These are phyloP conservation scores for Rhingia campestris DNA, from an alignment of 2,888 invertebrate genomes.

Conservation along the genomic window DNA sequence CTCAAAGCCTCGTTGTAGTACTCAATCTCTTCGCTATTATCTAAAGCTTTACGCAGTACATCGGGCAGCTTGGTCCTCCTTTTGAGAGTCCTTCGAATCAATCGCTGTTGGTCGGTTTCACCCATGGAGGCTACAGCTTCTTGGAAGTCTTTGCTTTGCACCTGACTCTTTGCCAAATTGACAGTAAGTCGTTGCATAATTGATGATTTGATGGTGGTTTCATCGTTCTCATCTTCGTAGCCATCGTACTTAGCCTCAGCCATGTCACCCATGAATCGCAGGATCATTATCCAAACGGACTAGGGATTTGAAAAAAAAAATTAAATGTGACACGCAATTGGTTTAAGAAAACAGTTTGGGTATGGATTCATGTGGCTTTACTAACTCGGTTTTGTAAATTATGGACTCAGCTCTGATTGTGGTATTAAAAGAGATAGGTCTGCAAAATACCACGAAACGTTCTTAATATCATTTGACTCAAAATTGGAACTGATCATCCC, in stretches of 20 bases:
- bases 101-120: conserved; percentile 85
- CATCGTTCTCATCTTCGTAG: conserved; percentile 79
- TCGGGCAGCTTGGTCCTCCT: conserved; percentile 93
- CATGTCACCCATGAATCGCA: conserved; percentile 95
- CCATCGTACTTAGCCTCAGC: conserved; percentile 90
- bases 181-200: conserved; percentile 94
- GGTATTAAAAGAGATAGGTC: no score
- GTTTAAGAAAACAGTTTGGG: no score
- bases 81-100: conserved; percentile 94
- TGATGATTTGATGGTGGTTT: conserved; percentile 83
- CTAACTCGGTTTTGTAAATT: no score
- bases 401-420: no score
- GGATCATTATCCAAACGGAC: conserved; percentile 94
- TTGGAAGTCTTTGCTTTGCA: conserved; percentile 87
- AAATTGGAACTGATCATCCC: no score
- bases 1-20: conserved; percentile 92
- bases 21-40: conserved; percentile 89
- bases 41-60: conserved; percentile 88
- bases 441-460: no score
- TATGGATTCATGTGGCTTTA: no score
- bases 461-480: no score
- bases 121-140: conserved; percentile 76
- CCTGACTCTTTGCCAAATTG: conserved; percentile 89
- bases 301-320: conserved; percentile 78
- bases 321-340: no score